phyloP scores from a whole-genome alignment of 2,113 vertebrate genomes.

The Cyanocitta stelleri region DNA sequence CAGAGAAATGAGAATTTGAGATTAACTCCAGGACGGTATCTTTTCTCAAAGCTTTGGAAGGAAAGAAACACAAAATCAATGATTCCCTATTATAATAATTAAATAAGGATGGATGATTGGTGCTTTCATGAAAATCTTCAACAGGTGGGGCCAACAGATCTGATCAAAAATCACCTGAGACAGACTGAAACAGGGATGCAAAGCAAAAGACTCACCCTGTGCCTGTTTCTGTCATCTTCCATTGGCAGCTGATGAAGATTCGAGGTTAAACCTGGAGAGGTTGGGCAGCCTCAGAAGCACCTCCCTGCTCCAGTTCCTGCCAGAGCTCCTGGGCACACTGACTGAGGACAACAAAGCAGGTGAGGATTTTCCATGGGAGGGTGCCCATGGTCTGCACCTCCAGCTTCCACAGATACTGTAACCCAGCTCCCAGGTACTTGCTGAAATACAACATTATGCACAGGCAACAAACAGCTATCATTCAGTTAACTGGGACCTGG shows the following conservation, averaged over 20 bases:
- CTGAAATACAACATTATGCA: not conserved
- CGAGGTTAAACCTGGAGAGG: not conserved
- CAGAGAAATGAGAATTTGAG: not conserved
- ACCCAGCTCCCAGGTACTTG: not conserved
- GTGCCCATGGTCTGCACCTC: not conserved
- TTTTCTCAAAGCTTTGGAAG: not conserved
- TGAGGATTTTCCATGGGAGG: not conserved
- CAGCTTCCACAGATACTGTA: not conserved
- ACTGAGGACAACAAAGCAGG: constrained; percentile 40
- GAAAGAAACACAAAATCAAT: not conserved
- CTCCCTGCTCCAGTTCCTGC: constrained; percentile 28
- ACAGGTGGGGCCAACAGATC: not conserved
- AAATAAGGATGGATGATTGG: not conserved
- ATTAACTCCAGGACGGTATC: not conserved
- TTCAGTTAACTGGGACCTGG: not conserved
- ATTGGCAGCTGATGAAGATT: constrained; percentile 6
- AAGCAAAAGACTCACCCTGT: not conserved
- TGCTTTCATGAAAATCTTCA: not conserved
- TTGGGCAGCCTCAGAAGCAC: not conserved
- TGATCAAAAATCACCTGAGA: not conserved
- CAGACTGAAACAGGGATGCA: not conserved
- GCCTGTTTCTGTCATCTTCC: not conserved
- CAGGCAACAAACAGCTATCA: not conserved
- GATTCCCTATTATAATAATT: not conserved
- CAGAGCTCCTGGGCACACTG: not conserved